Evolutionary conservation across 2,797 vertebrate species (phyloP).

Genomic region (Rhinophrynus dorsalis): DNA sequence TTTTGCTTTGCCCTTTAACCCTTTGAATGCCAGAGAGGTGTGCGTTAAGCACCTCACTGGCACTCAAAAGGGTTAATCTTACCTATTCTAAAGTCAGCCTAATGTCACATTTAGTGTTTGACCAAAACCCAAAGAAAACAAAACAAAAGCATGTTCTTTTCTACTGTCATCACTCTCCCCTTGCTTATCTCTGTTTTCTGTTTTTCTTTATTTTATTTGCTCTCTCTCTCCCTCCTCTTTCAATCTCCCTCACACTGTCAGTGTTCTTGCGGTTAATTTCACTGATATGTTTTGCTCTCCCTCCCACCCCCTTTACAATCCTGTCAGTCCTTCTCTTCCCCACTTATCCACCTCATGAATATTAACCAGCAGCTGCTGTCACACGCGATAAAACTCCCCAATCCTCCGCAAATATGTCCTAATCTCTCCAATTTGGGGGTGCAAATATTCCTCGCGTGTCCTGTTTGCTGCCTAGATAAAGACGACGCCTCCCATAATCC

Average conservation of each 20-base stretch:
- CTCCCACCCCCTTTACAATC: constrained; percentile 53
- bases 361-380: constrained; percentile 98
- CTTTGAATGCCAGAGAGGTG: too few relatives aligned
- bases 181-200: background rate
- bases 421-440: constrained; percentile 99
- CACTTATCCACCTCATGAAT: constrained; percentile 90
- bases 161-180: too few relatives aligned
- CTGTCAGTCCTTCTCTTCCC: constrained; percentile 73
- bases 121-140: too few relatives aligned
- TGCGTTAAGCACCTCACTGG: too few relatives aligned
- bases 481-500: constrained; percentile 97
- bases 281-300: constrained; percentile 51
- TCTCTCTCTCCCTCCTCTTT: background rate
- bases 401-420: constrained; percentile 99
- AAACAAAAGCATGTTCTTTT: too few relatives aligned
- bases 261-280: constrained; percentile 45
- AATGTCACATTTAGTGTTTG: background rate
- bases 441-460: constrained; percentile 99
- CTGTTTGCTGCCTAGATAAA: constrained; percentile 99
- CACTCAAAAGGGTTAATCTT: too few relatives aligned
- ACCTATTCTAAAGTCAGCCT: background rate
- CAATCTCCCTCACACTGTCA: constrained; percentile 35
- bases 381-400: constrained; percentile 88
- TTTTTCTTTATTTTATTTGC: background rate
- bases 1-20: too few relatives aligned